Evolutionary conservation across 2,888 invertebrate genomes (phyloP).

Genomic region (Plusia festucae): DNA sequence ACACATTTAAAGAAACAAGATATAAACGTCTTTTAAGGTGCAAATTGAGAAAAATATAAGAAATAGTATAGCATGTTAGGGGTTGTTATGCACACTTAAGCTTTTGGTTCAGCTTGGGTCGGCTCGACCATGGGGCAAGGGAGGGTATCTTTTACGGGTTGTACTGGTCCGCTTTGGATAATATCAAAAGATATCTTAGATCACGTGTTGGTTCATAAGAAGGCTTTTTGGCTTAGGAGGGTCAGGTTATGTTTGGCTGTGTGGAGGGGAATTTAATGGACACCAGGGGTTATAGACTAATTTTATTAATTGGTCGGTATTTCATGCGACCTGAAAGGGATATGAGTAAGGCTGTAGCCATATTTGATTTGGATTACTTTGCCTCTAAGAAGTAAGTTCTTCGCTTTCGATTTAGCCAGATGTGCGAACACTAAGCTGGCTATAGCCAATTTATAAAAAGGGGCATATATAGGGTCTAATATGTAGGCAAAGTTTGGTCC

Average conservation of each 20-base stretch:
- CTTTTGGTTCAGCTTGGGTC: constrained; percentile 1
- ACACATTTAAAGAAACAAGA: background rate
- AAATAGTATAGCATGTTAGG: constrained; percentile 6
- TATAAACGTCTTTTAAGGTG: background rate
- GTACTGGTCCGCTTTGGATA: background rate
- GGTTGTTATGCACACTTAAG: background rate
- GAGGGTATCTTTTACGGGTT: background rate
- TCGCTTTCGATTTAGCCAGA: background rate
- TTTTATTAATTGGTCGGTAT: background rate
- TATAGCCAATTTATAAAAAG: background rate
- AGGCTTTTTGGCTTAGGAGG: background rate
- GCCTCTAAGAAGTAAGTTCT: background rate
- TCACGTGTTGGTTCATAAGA: background rate
- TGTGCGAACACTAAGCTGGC: background rate
- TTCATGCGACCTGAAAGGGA: background rate
- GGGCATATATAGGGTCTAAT: background rate
- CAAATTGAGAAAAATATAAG: constrained; percentile 10
- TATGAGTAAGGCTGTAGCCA: background rate
- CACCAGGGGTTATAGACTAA: background rate
- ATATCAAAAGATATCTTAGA: background rate
- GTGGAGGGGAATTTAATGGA: background rate
- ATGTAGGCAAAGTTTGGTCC: background rate
- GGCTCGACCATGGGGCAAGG: constrained; percentile 5
- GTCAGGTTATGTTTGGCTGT: background rate
- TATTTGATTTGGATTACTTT: background rate